Evolutionary conservation across 2,888 invertebrate species (phyloP).

Genomic region (Geophilus truncorum): DNA sequence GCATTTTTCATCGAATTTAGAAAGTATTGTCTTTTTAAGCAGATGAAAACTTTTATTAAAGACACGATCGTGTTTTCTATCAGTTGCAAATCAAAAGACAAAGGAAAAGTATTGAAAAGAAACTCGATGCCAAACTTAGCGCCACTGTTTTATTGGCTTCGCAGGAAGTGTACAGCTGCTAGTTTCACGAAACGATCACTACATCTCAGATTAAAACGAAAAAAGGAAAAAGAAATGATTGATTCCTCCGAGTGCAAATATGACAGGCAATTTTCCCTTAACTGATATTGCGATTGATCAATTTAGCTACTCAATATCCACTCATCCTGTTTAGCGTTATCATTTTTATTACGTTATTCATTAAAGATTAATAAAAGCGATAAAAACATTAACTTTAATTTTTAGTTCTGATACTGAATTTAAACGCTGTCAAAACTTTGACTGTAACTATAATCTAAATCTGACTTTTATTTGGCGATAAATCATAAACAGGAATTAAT

Average conservation of each 20-base stretch:
- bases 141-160: neutral
- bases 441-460: neutral
- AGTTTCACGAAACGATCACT: neutral
- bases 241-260: neutral
- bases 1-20: too few relatives aligned
- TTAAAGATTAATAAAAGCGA: neutral
- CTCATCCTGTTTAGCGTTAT: neutral
- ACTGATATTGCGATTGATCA: neutral
- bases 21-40: too few relatives aligned
- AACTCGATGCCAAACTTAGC: neutral
- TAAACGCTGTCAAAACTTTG: too few relatives aligned
- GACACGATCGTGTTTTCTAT: too few relatives aligned
- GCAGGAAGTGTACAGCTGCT: slow-evolving; percentile 6
- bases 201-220: neutral
- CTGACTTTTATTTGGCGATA: neutral
- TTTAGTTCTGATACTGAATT: too few relatives aligned
- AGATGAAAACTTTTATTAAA: too few relatives aligned
- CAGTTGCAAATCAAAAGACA: too few relatives aligned
- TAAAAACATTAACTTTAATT: too few relatives aligned
- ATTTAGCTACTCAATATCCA: neutral
- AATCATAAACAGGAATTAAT: neutral
- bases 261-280: neutral
- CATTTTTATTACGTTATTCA: neutral
- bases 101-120: neutral
- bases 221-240: neutral